Base-by-base conservation (phyloP, 2,888 invertebrate genomes). In the Seladonia tumulorum region DNA sequence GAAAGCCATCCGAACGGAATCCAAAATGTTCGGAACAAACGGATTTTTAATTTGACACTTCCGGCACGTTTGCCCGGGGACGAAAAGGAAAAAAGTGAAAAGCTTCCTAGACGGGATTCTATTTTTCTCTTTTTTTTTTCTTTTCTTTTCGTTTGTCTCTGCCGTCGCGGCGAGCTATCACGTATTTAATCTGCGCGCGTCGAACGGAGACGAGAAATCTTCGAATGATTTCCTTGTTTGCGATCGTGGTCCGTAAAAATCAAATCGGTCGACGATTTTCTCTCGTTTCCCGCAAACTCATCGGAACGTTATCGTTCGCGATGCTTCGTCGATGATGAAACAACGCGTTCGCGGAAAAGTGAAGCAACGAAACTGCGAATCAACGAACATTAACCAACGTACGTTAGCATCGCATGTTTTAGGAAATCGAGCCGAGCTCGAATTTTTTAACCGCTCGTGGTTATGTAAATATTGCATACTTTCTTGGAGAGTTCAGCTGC, bases 21-120 rank as follows among this genome's bases (percentile, higher is more conserved):
- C 42, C 77, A 14, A 1, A 53, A 53, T 18, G 57, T 57, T 72
- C 66, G 12, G 12, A 25, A 72, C 66, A 53, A 39, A 63, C 72
- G 25, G 66, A 29, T 45, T 75, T 80, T 79, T 53, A 60, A 81
- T 81, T 76, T 76, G 78, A 87, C 79, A 57, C 76, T 76, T 86
- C 70, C 45, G 14, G 25, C 18, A 25, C 39, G 45, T 47, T 25
- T 7, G 39, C 10, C 10, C n/a, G 7, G 16, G 10, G 2, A 47
- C 49, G 74, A 25, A 25, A 22, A 73, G 63, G 47, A 71, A 66
- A 74, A 8, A 68, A 66, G 8, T 8, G 49, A 53, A 7, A 16
- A 39, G 53, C 29, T 73, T 18, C 5, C 5, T 18, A 35, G 35
- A 25, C 25, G 18, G 35, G 10, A 2, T 25, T 45, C 25, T n/a